Percentiles rank a stretch among this genome's conserved stretches.
phyloP scores from a whole-genome alignment of 2,113 vertebrate species.

The Oplegnathus fasciatus region DNA sequence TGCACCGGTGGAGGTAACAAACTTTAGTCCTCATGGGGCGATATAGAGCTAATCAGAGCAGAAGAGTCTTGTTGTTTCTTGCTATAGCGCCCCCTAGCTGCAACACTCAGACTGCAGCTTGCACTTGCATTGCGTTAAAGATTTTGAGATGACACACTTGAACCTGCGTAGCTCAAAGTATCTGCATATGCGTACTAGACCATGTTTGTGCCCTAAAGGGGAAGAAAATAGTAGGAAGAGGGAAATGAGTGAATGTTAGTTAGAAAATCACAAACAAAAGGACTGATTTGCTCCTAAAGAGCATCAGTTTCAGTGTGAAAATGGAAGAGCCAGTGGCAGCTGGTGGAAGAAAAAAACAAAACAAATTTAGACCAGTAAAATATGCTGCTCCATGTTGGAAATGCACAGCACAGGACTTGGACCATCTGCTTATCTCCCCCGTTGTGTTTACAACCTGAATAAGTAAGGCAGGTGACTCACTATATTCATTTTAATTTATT shows the following conservation, averaged over 20 bases:
- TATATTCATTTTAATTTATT: too few relatives aligned
- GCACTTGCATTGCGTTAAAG: too few relatives aligned
- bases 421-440: constrained; percentile 15
- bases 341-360: background rate
- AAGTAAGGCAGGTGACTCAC: background rate
- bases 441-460: constrained; percentile 2
- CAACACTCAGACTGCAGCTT: too few relatives aligned
- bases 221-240: background rate
- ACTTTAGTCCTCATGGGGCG: too few relatives aligned
- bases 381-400: background rate
- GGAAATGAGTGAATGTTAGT: background rate
- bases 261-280: background rate
- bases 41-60: too few relatives aligned
- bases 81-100: too few relatives aligned
- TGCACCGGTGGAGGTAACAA: too few relatives aligned
- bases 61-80: too few relatives aligned
- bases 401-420: background rate
- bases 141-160: too few relatives aligned
- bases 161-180: too few relatives aligned
- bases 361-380: background rate
- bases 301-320: background rate
- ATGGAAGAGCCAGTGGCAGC: background rate
- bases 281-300: background rate
- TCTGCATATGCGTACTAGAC: too few relatives aligned
- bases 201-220: background rate